Evolutionary conservation across 2,113 vertebrate genomes (phyloP), one percentile per base, ranked within the genome.

Genomic region (Polyodon spathula): DNA sequence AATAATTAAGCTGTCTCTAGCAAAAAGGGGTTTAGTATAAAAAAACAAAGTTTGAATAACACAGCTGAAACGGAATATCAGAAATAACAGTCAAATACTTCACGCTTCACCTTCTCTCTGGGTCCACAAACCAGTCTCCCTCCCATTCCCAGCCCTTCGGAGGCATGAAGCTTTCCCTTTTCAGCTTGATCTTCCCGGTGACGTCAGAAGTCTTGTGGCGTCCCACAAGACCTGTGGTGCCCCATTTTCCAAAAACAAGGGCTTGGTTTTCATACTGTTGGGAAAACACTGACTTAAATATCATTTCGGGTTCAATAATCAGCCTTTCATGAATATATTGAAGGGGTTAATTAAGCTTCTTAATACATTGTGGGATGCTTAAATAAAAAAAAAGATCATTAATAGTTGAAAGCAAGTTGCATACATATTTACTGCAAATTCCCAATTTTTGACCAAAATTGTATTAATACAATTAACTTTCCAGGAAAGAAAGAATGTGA

Each of bases 131-230:
- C 95, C 94, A 99, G 4, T 93, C 91, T 11, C 66, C 86, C 78
- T 99, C 92, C 96, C 95, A 99, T 63, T 98, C 86, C 96, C 96
- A 98, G 59, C 94, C 93, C 73, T 84, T 87, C 16, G 95, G 95
- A 37, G 96, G 96, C 72, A 99, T 64, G 71, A 99, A 98, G 68
- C 91, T 92, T 43, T 99, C 90, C 56, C 78, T 83, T 69, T 98
- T 98, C 72, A 99, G 88, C 74, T 98, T 99, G 65, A 99, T 87
- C 79, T 94, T 95, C 68, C 96, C 95, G 0, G 96, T 99, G 52
- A 99, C 88, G 4, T 99, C 96, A 0, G 96, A 97, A 82, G 84
- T 95, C 43, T 97, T 99, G 68, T 92, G 74, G 46, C 89, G 92
- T 43, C 89, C 90, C 66, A 98, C 86, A 58, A 98, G 85, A 60